Evolutionary conservation across 2,113 vertebrate genomes (phyloP), one percentile per base, ranked within the genome.

Genomic region (Peromyscus leucopus): DNA sequence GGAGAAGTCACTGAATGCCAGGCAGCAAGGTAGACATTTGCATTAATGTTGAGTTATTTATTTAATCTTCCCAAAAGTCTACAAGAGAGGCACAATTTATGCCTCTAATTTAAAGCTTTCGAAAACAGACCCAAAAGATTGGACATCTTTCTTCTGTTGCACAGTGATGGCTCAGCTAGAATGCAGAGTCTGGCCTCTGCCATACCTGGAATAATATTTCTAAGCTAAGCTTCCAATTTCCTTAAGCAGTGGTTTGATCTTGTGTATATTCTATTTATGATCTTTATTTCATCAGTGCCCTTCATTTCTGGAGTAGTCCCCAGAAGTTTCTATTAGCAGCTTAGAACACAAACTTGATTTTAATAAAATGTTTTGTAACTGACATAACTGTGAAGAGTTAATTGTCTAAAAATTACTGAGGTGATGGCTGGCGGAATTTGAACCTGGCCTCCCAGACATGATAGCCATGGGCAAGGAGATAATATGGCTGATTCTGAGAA

Each of bases 271-370:
- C 7, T 85, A 13, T 61, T 76, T 12, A 51, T 74, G 48, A 19
- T 89, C 51, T 93, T 93, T 48, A 39, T 86, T 85, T 92, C 9
- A 71, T 65, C 36, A 33, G 11, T 65, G 2, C 46, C 17, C 1
- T 92, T 46, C 5, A 69, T 57, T 93, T 85, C 57, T 78, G 36
- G 36, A 13, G 3, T 85, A 75, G 19, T 76, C 28, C 46, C 63
- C 42, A n/a, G 78, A 63, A 84, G 7, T 91, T 96, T 96, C 63
- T 42, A 91, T 90, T 75, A 95, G 24, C 48, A 75, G 46, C 39
- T 91, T 92, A 90, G 36, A 69, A 89, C 42, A 80, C 51, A 10
- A 90, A 89, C 36, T 78, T 88, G 48, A 57, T 39, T 79, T 75
- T 61, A 93, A 84, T n/a, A 69, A 91, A 61, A 67, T 2, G 21